These are phyloP conservation scores for Lamproptera curius DNA, from an alignment of 2,888 invertebrate species.

Conservation along the genomic window DNA sequence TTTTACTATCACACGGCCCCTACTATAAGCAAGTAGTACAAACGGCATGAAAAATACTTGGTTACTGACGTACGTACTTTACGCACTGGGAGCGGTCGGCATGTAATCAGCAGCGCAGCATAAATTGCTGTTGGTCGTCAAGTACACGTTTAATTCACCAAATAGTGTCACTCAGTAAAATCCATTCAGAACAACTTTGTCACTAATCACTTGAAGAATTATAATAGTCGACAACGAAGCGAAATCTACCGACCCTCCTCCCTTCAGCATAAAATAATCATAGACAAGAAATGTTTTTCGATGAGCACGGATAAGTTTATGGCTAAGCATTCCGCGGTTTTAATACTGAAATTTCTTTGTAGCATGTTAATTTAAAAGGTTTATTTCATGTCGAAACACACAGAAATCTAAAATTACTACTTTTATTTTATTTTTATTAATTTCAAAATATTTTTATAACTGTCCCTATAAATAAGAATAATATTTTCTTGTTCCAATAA, in stretches of 20 bases:
- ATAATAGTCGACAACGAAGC: slow-evolving; percentile 69
- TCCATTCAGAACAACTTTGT: slow-evolving; percentile 48
- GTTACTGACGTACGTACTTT: slow-evolving; percentile 70
- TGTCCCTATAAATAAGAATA: not conserved
- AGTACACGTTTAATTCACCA: slow-evolving; percentile 50
- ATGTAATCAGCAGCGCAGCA: slow-evolving; percentile 52
- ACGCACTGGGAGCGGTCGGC: slow-evolving; percentile 74
- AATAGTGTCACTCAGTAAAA: slow-evolving; percentile 54
- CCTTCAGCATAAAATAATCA: slow-evolving; percentile 66
- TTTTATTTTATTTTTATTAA: no score
- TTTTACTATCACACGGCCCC: slow-evolving; percentile 71
- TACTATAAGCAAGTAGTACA: slow-evolving; percentile 69
- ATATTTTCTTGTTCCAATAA: not conserved
- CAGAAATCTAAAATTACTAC: no score
- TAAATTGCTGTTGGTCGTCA: slow-evolving; percentile 35
- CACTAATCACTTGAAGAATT: slow-evolving; percentile 59
- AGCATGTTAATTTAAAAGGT: no score
- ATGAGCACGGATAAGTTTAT: not conserved
- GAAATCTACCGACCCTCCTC: slow-evolving; percentile 58
- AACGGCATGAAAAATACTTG: slow-evolving; percentile 73
- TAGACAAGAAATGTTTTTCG: slow-evolving; percentile 42
- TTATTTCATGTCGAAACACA: no score
- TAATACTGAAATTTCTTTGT: no score
- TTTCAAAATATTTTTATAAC: slow-evolving; percentile 22
- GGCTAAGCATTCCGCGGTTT: slow-evolving; percentile 11